Conservation (phyloP, 1,140 invertebrate genomes). For the Tetranychus urticae region DNA sequence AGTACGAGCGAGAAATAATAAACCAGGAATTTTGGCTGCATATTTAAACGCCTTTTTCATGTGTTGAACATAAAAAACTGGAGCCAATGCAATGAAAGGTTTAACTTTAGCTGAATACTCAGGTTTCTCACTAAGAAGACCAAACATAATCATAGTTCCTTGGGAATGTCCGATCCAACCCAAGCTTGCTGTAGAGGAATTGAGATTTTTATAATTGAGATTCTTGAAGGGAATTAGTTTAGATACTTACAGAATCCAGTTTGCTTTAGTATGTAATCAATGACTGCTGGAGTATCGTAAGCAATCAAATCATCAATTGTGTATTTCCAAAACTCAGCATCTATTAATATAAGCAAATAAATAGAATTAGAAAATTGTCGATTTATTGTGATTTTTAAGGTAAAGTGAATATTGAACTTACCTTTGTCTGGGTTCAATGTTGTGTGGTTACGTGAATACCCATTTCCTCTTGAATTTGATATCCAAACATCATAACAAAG, state of each 20-base stretch:
- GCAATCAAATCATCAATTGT: constrained; percentile 45
- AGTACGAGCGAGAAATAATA: not conserved
- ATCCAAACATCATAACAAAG: constrained; percentile 20
- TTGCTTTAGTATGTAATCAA: constrained; percentile 32
- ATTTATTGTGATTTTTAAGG: too few relatives aligned
- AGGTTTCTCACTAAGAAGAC: too few relatives aligned
- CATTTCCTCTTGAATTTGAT: constrained; percentile 19
- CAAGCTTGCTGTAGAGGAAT: too few relatives aligned
- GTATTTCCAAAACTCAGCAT: constrained; percentile 21
- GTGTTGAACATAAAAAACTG: too few relatives aligned
- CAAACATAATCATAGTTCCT: too few relatives aligned
- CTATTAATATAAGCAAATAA: not conserved
- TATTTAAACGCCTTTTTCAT: too few relatives aligned
- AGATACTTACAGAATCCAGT: constrained; percentile 20
- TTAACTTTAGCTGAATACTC: too few relatives aligned
- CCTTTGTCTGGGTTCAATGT: constrained; percentile 20
- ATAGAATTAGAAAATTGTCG: not conserved
- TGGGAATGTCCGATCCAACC: too few relatives aligned
- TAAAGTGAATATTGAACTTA: constrained; percentile 6
- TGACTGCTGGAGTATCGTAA: constrained; percentile 38
- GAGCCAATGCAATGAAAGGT: too few relatives aligned
- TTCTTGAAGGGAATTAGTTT: too few relatives aligned
- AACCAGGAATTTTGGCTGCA: too few relatives aligned
- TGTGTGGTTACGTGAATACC: constrained; percentile 14
- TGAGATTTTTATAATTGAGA: too few relatives aligned